Evolutionary conservation across 2,797 vertebrate species (phyloP).

Genomic region (Xyrichtys novacula): DNA sequence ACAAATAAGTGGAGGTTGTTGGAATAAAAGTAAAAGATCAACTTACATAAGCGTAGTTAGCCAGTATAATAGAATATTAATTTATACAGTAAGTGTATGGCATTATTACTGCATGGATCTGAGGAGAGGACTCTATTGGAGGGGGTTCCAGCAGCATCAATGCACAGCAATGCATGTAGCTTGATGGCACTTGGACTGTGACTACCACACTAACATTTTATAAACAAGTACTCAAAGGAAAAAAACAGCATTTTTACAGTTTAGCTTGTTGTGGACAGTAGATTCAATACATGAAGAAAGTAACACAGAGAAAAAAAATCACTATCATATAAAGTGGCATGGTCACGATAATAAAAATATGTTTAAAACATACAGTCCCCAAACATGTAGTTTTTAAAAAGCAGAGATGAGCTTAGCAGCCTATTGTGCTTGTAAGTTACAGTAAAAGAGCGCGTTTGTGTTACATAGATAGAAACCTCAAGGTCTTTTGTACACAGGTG

Average conservation of each 20-base stretch:
- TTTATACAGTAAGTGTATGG: constrained; percentile 3
- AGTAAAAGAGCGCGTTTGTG: not conserved
- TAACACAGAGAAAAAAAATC: constrained; percentile 1
- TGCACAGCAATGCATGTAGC: constrained; percentile 16
- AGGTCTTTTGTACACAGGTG: constrained; percentile 1
- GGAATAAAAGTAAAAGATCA: constrained; percentile 57
- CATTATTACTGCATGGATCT: constrained; percentile 16
- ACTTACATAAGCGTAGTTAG: constrained; percentile 46
- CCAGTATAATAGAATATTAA: constrained; percentile 7
- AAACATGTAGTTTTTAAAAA: constrained; percentile 14
- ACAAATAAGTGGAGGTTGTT: constrained; percentile 10
- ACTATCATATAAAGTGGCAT: constrained; percentile 11
- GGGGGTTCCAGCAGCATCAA: constrained; percentile 17
- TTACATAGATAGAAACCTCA: not conserved
- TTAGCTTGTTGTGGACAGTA: not conserved
- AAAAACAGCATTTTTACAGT: not conserved
- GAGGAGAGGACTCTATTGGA: not conserved
- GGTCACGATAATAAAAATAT: constrained; percentile 22
- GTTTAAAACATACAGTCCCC: not conserved
- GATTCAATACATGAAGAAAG: constrained; percentile 16
- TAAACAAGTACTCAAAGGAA: constrained; percentile 17
- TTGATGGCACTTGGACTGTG: constrained; percentile 40
- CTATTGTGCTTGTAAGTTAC: constrained; percentile 51
- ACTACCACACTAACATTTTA: constrained; percentile 22
- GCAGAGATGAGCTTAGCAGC: constrained; percentile 15